Evolutionary conservation across 2,113 vertebrate genomes (phyloP), one percentile per base, ranked within the genome.

Genomic region (Zapus hudsonius): DNA sequence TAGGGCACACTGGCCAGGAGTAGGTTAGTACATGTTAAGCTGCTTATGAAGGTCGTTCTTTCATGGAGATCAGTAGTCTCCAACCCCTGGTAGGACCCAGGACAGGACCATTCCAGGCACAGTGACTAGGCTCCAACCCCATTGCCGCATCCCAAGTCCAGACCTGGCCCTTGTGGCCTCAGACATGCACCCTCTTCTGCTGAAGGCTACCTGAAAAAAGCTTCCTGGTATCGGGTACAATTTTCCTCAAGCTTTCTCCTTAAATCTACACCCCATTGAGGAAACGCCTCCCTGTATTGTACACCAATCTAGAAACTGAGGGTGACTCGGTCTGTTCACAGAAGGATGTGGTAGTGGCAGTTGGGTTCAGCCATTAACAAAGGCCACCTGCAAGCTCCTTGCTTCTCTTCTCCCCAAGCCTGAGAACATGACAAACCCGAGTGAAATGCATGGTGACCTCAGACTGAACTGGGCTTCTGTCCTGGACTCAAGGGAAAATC

Each of bases 31-130:
- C 47, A 55, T 7, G 52, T 36, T 25, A 25, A 52, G 33, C 16
- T 40, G 23, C 6, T 29, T 5, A 4, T 1, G 11, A 79, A 31
- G 55, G 23, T 33, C 1, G 2, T 2, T 7, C 40, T n/a, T 5
- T 4, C 15, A n/a, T 1, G 7, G 52, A 47, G 4, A 42, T 5
- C 31, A 52, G 47, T 10, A 7, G 42, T 64, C 44, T 11, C 27
- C 12, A 25, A 27, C 7, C 40, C 11, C 38, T 59, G 1, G 8
- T 4, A 40, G 31, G 40, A 27, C 0, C 19, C n/a, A 52, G 61
- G 4, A 3, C 12, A 7, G 10, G 70, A 52, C 16, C 52, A 52
- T 15, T 40, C 63, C 22, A 6, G 19, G 19, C 76, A 15, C 8
- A 3, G 25, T 33, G 19, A 66, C 38, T 13, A 4, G 55, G 15